Evolutionary conservation across 1,140 invertebrate species (phyloP).

Genomic region (Drosophila albomicans): DNA sequence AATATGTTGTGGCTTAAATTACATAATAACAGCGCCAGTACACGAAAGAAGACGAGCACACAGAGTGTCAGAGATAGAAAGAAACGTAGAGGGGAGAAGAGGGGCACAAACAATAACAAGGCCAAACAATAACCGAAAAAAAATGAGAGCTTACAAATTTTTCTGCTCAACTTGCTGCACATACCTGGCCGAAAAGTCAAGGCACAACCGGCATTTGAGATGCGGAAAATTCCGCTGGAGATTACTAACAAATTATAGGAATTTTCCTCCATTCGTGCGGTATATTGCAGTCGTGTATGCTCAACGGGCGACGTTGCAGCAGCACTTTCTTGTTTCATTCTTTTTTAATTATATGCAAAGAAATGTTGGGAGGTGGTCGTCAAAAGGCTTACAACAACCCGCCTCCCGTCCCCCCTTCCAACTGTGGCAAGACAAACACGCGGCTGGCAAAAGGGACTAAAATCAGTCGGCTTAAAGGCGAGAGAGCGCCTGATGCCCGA

Average conservation of each 20-base stretch:
- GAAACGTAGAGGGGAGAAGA: background rate
- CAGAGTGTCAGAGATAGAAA: background rate
- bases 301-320: background rate
- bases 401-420: background rate
- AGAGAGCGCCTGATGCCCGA: constrained; percentile 8
- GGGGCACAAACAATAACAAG: constrained; percentile 51
- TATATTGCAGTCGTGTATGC: constrained; percentile 1
- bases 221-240: background rate
- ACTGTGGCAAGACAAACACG: constrained; percentile 38
- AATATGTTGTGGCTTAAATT: constrained; percentile 78
- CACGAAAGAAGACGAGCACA: constrained; percentile 6
- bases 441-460: constrained; percentile 61
- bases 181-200: constrained; percentile 12
- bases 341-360: constrained; percentile 79
- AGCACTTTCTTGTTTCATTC: constrained; percentile 18
- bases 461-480: constrained; percentile 59
- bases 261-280: background rate
- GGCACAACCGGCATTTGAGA: background rate
- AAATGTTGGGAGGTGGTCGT: constrained; percentile 67
- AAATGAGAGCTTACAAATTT: constrained; percentile 46
- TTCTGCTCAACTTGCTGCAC: constrained; percentile 32
- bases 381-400: constrained; percentile 67
- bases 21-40: constrained; percentile 47
- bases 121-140: constrained; percentile 47
- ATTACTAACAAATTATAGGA: no score